Conservation (phyloP, 2,888 invertebrate genomes). For the Tortrix viridana region DNA sequence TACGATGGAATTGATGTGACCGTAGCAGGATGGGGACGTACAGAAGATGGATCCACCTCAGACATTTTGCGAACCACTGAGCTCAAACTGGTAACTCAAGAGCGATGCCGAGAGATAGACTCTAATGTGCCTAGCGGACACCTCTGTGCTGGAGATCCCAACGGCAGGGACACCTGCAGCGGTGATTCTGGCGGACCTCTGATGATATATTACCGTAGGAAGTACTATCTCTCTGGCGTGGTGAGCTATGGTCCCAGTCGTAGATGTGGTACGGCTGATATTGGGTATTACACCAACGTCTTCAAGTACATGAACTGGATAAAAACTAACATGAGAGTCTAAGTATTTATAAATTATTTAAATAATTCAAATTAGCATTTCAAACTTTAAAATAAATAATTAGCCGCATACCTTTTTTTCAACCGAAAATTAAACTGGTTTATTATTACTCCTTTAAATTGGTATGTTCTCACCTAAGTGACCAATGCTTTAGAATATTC, state of each 20-base stretch:
- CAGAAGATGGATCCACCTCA: background rate
- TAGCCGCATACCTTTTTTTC: no score
- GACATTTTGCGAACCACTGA: conserved; percentile 7
- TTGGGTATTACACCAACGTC: conserved; percentile 23
- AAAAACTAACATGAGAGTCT: conserved; percentile 6
- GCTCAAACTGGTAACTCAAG: conserved; percentile 10
- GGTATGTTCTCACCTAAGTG: no score
- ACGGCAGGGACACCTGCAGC: conserved; percentile 21
- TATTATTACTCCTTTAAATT: no score
- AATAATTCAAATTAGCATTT: no score
- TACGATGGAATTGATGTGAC: conserved; percentile 3
- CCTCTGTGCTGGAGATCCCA: conserved; percentile 17
- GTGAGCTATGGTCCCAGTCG: no score
- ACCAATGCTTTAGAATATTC: no score
- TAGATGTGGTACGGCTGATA: conserved; percentile 4
- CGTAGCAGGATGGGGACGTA: conserved; percentile 26
- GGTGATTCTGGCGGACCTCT: conserved; percentile 31
- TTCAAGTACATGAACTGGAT: conserved; percentile 25
- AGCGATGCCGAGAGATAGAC: conserved; percentile 4
- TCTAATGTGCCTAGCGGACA: conserved; percentile 1
- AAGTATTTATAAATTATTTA: background rate
- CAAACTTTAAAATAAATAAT: no score
- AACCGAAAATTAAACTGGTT: no score
- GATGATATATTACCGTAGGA: background rate
- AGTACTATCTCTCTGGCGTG: no score